Base-by-base conservation (phyloP, 2,113 vertebrate genomes). In the Erpornis zantholeuca region DNA sequence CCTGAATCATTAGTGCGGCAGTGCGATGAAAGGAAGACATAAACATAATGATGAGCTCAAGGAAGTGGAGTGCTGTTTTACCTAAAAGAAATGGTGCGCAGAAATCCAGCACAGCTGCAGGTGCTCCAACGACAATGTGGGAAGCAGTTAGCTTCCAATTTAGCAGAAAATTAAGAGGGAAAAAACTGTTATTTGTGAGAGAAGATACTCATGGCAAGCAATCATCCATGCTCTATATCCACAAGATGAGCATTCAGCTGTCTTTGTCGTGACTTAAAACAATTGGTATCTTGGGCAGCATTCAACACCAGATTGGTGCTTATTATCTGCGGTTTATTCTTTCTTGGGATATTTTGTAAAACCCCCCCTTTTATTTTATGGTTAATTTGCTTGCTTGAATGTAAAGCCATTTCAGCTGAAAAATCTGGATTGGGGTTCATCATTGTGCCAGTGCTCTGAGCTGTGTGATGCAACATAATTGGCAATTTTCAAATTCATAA, bases 131-230 rank as follows among this genome's bases (percentile, higher is more conserved):
- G 98, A 99, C 98, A 98, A 98, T 98, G 98, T 98, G 98, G 98
- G 97, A 98, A 98, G 98, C 98, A 98, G 98, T 98, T 98, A 98
- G 98, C 98, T 98, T 98, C 98, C 98, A 98, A 99, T 98, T 98
- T 98, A 98, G 98, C 98, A 98, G 98, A 98, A 98, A 98, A 99
- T 99, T 99, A 99, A 98, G 98, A 98, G 97, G 97, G 97, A 98
- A 98, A 98, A 98, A 99, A 98, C 98, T 98, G 98, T 99, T 98
- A 98, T 98, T 98, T 98, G 98, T 98, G 98, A 98, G 98, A 98
- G 98, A 99, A 98, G 98, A 98, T 98, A 98, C 98, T 98, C 98
- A 98, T 98, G 98, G 98, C 97, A 97, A 97, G 98, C 98, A 98
- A 98, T 98, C 98, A 98, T 98, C 98, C 97, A 96, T 95, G 97